Conservation (phyloP, 2,113 vertebrate species). For the Saccopteryx bilineata region DNA sequence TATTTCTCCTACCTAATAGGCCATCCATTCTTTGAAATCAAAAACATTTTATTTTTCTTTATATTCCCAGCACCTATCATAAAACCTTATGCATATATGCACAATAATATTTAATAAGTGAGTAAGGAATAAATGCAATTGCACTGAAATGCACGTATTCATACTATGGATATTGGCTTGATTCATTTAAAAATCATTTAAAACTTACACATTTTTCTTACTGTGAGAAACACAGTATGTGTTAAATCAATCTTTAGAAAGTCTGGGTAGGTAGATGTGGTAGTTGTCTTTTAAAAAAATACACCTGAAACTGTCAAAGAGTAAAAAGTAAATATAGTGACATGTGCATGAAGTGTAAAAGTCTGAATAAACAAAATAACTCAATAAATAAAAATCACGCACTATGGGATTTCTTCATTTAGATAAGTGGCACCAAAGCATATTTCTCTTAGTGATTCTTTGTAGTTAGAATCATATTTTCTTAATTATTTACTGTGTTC, state of each 20-base stretch:
- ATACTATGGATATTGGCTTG: background rate
- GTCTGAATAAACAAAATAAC: background rate
- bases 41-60: background rate
- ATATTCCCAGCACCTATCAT: background rate
- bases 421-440: background rate
- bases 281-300: background rate
- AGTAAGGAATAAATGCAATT: background rate
- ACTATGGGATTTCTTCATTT: background rate
- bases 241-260: background rate
- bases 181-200: background rate
- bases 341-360: background rate
- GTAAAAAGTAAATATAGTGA: background rate
- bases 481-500: background rate
- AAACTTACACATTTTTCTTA: background rate
- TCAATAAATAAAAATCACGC: background rate
- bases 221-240: background rate
- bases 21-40: background rate
- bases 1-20: background rate
- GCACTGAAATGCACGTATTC: background rate
- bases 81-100: background rate
- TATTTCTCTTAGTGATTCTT: background rate
- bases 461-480: background rate
- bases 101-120: background rate
- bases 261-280: background rate
- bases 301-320: background rate